phyloP scores from a whole-genome alignment of 2,888 invertebrate species.

The Tachina lurida region DNA sequence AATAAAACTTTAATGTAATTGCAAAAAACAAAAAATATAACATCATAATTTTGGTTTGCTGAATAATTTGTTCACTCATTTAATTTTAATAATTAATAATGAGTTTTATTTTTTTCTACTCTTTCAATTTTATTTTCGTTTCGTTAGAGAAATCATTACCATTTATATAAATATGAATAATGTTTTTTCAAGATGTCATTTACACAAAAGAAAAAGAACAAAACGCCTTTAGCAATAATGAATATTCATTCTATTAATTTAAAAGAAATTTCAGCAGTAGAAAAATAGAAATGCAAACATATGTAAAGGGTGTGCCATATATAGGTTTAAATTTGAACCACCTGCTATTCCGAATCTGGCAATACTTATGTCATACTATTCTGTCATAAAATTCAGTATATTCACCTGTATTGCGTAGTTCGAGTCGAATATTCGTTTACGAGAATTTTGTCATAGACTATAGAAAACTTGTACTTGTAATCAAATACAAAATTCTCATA shows the following conservation, averaged over 20 bases:
- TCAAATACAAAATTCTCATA: too few relatives aligned
- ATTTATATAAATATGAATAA: constrained; percentile 40
- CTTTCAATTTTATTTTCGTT: neutral
- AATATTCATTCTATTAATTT: constrained; percentile 42
- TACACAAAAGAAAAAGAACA: neutral
- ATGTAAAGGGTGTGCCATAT: too few relatives aligned
- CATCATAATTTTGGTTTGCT: constrained; percentile 1
- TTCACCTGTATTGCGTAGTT: too few relatives aligned
- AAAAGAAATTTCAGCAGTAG: constrained; percentile 34
- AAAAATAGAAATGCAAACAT: neutral
- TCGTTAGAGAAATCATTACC: constrained; percentile 31
- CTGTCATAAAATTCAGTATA: too few relatives aligned
- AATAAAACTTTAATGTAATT: too few relatives aligned
- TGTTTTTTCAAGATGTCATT: constrained; percentile 33
- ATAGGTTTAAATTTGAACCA: too few relatives aligned
- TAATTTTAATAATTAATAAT: constrained; percentile 23
- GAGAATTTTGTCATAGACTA: fast-evolving
- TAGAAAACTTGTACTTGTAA: too few relatives aligned
- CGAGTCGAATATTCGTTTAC: too few relatives aligned
- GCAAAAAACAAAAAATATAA: too few relatives aligned
- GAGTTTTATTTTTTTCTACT: neutral
- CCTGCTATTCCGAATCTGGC: too few relatives aligned
- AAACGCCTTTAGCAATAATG: neutral
- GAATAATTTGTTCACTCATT: constrained; percentile 19
- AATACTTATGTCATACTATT: too few relatives aligned